Percentiles rank a stretch among this genome's conserved stretches.
phyloP scores from a whole-genome alignment of 1,140 invertebrate species.

The Contarinia nasturtii region DNA sequence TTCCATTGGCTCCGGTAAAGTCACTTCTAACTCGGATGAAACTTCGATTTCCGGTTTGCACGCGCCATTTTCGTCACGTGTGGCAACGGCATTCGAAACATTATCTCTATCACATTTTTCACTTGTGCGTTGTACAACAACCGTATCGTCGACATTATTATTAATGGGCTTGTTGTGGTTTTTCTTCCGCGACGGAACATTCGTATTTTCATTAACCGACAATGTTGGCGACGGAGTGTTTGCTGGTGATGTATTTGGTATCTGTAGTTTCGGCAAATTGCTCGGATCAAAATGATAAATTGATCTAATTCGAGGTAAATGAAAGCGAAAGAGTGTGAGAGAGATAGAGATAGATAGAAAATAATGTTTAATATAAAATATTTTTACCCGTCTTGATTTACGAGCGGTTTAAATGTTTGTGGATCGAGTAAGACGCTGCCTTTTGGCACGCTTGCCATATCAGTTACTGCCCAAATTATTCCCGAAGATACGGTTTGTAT shows the following conservation, averaged over 20 bases:
- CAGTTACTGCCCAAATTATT: constrained; percentile 70
- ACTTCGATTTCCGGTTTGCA: too few relatives aligned
- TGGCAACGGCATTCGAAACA: too few relatives aligned
- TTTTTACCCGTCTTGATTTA: constrained; percentile 40
- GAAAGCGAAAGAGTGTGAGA: neutral
- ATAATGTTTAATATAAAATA: constrained; percentile 1
- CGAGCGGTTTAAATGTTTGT: constrained; percentile 42
- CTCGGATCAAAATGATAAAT: constrained; percentile 55
- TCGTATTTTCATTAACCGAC: too few relatives aligned
- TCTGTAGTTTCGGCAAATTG: constrained; percentile 29
- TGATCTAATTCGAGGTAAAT: constrained; percentile 19
- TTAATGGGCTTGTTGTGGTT: too few relatives aligned
- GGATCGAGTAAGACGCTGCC: constrained; percentile 77
- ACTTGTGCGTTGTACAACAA: too few relatives aligned
- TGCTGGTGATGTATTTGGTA: constrained; percentile 10
- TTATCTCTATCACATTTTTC: too few relatives aligned
- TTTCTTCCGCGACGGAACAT: too few relatives aligned
- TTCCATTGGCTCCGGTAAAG: too few relatives aligned
- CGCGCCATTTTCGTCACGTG: too few relatives aligned
- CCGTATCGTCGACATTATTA: too few relatives aligned
- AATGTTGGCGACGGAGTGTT: constrained; percentile 15
- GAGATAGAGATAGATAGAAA: neutral
- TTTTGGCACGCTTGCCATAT: constrained; percentile 57
- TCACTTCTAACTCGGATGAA: too few relatives aligned
- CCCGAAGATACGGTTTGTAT: constrained; percentile 9